These are phyloP conservation scores for Coreius guichenoti DNA, from an alignment of 2,797 vertebrate genomes.

Conservation along the genomic window DNA sequence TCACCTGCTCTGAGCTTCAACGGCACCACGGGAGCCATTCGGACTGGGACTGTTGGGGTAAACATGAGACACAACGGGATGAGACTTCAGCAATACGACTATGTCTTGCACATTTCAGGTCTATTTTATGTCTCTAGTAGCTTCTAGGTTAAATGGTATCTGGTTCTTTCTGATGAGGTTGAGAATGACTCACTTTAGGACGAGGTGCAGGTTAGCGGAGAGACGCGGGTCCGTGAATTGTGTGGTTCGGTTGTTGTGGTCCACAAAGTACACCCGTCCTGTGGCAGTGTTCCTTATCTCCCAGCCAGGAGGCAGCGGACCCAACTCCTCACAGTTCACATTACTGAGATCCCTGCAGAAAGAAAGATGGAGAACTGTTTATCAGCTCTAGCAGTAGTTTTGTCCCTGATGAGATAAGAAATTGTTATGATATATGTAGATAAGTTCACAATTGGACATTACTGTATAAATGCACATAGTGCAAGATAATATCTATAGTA, in stretches of 20 bases:
- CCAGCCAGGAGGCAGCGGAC: constrained; percentile 86
- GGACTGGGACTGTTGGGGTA: constrained; percentile 74
- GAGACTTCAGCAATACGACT: neutral
- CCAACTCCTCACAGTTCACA: constrained; percentile 98
- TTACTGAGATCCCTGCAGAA: constrained; percentile 95
- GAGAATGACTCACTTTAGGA: constrained; percentile 88
- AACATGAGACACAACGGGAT: neutral
- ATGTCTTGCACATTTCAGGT: neutral
- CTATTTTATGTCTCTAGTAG: neutral
- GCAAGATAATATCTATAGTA: neutral
- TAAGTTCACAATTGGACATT: neutral
- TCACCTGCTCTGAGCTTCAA: constrained; percentile 81
- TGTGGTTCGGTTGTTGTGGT: constrained; percentile 99
- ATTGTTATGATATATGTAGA: neutral
- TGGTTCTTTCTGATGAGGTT: neutral
- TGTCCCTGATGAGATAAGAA: neutral
- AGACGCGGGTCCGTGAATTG: constrained; percentile 98
- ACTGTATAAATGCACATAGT: neutral
- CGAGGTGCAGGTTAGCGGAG: constrained; percentile 95
- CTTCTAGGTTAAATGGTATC: neutral
- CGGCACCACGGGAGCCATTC: constrained; percentile 74
- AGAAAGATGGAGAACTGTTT: constrained; percentile 51
- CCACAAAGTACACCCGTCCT: constrained; percentile 97
- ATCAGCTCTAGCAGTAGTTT: neutral
- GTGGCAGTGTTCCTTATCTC: constrained; percentile 90